Evolutionary conservation across 2,888 invertebrate species (phyloP), one percentile per base, ranked within the genome.

Genomic region (Eupithecia centaureata): DNA sequence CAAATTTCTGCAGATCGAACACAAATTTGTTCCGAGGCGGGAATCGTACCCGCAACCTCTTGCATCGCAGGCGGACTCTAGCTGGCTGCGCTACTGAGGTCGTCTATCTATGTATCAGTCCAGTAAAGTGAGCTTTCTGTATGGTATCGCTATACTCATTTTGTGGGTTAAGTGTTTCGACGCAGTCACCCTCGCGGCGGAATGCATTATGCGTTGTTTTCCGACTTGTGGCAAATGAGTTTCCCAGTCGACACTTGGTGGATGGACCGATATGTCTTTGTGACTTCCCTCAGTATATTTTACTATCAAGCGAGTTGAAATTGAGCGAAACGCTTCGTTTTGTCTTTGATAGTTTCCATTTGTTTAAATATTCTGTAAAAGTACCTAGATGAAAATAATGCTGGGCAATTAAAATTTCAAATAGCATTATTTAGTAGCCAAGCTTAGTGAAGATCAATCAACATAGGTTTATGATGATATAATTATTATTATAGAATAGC

Each of bases 141-240:
- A 13, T 56, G 32, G 10, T 0, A 22, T 12, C 28, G 57, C 18
- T 22, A 12, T 32, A 57, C 12, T 5, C 18, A 57, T 32, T 32
- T 30, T 22, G 57, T 32, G 32, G 57, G 30, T 32, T 73, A 77
- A 79, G 73, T 78, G 72, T 74, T 67, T 69, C 66, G 68, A 60
- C 57, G 68, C 71, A 72, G 68, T 61, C 70, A 59, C 66, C 65
- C 68, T 63, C n/a, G 51, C 58, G 63, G 30, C 60, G 63, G 52
- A 63, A 59, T 70, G 67, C 70, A 73, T 73, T 70, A 71, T 63
- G 68, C 66, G 56, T 63, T 58, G 63, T 68, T 68, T 47, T 54
- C 25, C 51, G 25, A 58, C 61, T 42, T n/a, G 51, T 35, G 18
- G 64, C 65, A 68, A 65, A 65, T 68, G 58, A 68, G 65, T 68